A percentile compares a stretch with the other conserved stretches of the same genome.
Evolutionary conservation across 2,888 invertebrate genomes (phyloP).

Genomic region (Abrostola triplasia): DNA sequence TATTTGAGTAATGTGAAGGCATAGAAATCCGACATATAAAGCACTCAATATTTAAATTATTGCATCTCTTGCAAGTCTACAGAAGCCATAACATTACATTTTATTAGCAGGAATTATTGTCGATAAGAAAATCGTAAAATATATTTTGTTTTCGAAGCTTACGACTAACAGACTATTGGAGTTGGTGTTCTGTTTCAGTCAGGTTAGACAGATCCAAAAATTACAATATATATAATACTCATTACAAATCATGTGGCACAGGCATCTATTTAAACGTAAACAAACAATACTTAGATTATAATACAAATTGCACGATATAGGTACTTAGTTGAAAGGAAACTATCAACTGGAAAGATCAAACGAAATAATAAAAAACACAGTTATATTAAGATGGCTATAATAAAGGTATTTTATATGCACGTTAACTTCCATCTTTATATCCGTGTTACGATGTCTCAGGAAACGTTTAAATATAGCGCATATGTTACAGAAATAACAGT

Average conservation of each 20-base stretch:
- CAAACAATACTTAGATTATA: no score
- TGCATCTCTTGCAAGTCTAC: no score
- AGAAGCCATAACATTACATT: background rate
- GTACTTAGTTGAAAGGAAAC: background rate
- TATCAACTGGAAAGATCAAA: background rate
- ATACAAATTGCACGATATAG: no score
- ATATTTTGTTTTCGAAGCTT: conserved; percentile 12
- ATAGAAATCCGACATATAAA: no score
- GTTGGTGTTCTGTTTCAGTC: no score
- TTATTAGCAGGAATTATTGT: conserved; percentile 1
- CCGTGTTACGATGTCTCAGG: conserved; percentile 16
- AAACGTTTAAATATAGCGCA: conserved; percentile 34
- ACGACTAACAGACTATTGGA: background rate
- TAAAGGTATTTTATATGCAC: conserved; percentile 5
- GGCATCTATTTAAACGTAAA: no score
- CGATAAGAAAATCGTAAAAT: conserved; percentile 34
- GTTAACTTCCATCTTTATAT: conserved; percentile 11
- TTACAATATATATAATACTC: no score
- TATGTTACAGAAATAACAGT: conserved; percentile 48
- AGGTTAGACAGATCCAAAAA: no score
- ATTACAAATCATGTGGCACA: no score
- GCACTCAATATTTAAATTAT: no score
- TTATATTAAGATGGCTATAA: background rate
- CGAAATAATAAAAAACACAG: background rate
- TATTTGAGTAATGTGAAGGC: no score